Conservation (phyloP, 1,140 invertebrate species). For the Drosophila suzukii region DNA sequence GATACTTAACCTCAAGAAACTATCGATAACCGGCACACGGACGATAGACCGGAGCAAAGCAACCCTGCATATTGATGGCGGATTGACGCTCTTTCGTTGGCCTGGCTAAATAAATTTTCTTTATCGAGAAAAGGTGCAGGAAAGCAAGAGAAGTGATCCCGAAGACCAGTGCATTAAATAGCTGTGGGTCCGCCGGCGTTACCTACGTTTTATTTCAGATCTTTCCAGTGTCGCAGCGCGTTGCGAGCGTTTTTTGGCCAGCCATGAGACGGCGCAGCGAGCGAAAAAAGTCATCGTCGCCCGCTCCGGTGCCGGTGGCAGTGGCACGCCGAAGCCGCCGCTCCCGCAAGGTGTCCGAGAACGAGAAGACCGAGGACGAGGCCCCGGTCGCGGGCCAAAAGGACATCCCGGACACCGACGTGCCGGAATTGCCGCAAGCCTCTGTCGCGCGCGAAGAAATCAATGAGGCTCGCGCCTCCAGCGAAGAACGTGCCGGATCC, state of each 20-base stretch:
- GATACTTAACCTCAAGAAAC: background rate
- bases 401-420: constrained; percentile 14
- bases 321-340: constrained; percentile 66
- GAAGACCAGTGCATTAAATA: constrained; percentile 23
- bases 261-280: constrained; percentile 81
- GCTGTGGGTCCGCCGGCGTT: constrained; percentile 17
- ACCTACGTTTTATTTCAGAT: constrained; percentile 44
- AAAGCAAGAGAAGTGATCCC: constrained; percentile 10
- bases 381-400: constrained; percentile 34
- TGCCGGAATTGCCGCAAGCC: constrained; percentile 8
- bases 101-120: constrained; percentile 62
- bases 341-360: constrained; percentile 62
- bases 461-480: constrained; percentile 59
- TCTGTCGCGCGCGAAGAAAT: constrained; percentile 46
- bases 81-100: constrained; percentile 66
- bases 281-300: constrained; percentile 79
- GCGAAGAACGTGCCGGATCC: constrained; percentile 53
- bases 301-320: constrained; percentile 63
- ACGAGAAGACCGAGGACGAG: constrained; percentile 66
- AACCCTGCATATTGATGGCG: constrained; percentile 73
- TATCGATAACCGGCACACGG: constrained; percentile 16
- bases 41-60: constrained; percentile 20
- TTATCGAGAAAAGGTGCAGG: constrained; percentile 39
- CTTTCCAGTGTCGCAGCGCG: constrained; percentile 41
- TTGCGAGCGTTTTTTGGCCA: constrained; percentile 29